These are phyloP conservation scores for Montipora foliosa DNA, from an alignment of 64 coral and sea anemone genomes.

Conservation along the genomic window DNA sequence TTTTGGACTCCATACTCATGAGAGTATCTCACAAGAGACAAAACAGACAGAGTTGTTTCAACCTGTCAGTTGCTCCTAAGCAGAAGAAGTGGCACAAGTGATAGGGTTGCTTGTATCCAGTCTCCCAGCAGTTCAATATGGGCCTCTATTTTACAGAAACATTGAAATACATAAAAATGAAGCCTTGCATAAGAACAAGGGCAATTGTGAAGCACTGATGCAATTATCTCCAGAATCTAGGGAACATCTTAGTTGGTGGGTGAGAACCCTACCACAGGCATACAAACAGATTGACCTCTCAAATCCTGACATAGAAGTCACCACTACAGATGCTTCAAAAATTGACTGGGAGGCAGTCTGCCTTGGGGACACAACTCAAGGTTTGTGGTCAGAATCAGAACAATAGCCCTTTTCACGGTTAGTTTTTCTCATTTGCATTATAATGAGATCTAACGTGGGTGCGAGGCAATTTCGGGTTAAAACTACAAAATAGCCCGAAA, in stretches of 20 bases:
- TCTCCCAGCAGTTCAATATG: slow-evolving; percentile 47
- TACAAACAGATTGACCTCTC: slow-evolving; percentile 8
- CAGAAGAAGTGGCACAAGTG: not conserved
- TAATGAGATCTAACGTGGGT: no score
- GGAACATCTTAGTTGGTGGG: slow-evolving; percentile 18
- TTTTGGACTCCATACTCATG: slow-evolving; percentile 24
- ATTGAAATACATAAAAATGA: slow-evolving; percentile 19
- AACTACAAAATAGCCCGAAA: no score
- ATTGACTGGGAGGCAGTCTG: slow-evolving; percentile 5
- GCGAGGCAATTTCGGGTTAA: no score
- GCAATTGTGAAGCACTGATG: slow-evolving; percentile 22
- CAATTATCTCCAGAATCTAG: slow-evolving; percentile 3
- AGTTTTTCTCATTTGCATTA: no score
- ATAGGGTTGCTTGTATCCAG: slow-evolving; percentile 25
- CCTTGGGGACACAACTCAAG: not conserved
- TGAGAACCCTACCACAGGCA: not conserved
- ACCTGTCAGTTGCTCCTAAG: slow-evolving; percentile 5
- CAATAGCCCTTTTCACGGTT: no score
- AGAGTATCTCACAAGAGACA: not conserved
- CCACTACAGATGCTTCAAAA: slow-evolving; percentile 30
- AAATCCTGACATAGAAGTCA: not conserved
- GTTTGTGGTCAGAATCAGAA: not conserved
- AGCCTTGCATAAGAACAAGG: not conserved
- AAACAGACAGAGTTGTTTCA: not conserved
- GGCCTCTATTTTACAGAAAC: slow-evolving; percentile 17